These are phyloP conservation scores for Pionites leucogaster DNA, from an alignment of 2,113 vertebrate genomes.

Conservation along the genomic window DNA sequence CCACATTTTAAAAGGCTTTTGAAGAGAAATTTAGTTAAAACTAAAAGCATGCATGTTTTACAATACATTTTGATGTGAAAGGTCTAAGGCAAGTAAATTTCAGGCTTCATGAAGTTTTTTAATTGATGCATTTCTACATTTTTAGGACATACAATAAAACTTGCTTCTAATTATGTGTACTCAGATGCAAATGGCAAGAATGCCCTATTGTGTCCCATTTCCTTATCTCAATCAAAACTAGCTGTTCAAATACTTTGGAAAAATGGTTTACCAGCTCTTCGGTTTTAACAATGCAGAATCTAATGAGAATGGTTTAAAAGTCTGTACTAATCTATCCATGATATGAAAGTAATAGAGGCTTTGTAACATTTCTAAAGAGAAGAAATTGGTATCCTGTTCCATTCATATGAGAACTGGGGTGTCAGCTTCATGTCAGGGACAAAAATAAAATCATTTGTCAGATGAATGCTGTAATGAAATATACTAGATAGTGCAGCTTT, in stretches of 20 bases:
- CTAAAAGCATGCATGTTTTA: not conserved
- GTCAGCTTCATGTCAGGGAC: not conserved
- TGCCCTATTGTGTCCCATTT: not conserved
- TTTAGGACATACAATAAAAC: not conserved
- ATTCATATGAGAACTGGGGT: not conserved
- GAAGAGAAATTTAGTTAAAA: not conserved
- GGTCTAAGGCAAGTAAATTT: not conserved
- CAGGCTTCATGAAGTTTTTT: not conserved
- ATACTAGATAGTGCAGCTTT: not conserved
- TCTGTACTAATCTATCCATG: not conserved
- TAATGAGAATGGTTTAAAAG: not conserved
- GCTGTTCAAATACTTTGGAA: not conserved
- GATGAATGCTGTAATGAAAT: not conserved
- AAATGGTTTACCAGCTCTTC: not conserved
- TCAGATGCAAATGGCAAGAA: not conserved
- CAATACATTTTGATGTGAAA: accelerated
- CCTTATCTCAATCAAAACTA: not conserved
- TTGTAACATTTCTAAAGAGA: not conserved
- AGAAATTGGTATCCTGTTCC: not conserved
- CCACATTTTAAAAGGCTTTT: not conserved
- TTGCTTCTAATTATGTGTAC: not conserved
- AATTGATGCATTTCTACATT: not conserved
- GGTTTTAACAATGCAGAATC: not conserved
- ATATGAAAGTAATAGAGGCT: not conserved
- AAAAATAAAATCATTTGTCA: not conserved